Conservation (phyloP, 2,888 invertebrate species). For the Lycaena phlaeas region DNA sequence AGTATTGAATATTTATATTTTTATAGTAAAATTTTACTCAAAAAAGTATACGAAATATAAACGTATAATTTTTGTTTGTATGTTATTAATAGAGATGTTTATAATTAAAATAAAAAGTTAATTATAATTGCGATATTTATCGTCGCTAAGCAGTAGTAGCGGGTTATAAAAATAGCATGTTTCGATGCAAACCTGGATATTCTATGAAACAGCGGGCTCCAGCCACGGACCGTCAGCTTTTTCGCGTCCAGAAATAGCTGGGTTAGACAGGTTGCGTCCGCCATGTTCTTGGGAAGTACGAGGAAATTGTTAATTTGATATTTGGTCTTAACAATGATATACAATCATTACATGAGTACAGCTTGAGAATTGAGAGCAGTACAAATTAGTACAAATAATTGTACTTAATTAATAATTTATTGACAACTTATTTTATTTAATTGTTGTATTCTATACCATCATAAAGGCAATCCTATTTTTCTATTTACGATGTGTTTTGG, state of each 20-base stretch:
- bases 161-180: slow-evolving; percentile 10
- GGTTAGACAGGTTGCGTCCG: neutral
- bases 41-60: too few relatives aligned
- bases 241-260: slow-evolving; percentile 14
- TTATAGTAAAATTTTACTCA: too few relatives aligned
- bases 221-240: slow-evolving; percentile 13
- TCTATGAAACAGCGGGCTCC: slow-evolving; percentile 13
- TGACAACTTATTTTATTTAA: too few relatives aligned
- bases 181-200: slow-evolving; percentile 17
- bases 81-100: too few relatives aligned
- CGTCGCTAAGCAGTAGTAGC: slow-evolving; percentile 2
- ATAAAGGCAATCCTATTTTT: too few relatives aligned
- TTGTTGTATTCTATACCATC: too few relatives aligned
- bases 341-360: neutral
- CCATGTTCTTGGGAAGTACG: neutral
- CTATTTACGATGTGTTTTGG: too few relatives aligned
- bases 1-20: too few relatives aligned
- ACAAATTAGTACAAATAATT: too few relatives aligned
- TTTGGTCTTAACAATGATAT: neutral
- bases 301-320: slow-evolving; percentile 5
- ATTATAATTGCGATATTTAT: neutral
- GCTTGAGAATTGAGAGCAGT: too few relatives aligned
- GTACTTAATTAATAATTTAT: too few relatives aligned
- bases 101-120: neutral
- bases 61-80: too few relatives aligned